These are phyloP conservation scores for Emys orbicularis DNA, from an alignment of 2,797 vertebrate genomes.

Conservation along the genomic window DNA sequence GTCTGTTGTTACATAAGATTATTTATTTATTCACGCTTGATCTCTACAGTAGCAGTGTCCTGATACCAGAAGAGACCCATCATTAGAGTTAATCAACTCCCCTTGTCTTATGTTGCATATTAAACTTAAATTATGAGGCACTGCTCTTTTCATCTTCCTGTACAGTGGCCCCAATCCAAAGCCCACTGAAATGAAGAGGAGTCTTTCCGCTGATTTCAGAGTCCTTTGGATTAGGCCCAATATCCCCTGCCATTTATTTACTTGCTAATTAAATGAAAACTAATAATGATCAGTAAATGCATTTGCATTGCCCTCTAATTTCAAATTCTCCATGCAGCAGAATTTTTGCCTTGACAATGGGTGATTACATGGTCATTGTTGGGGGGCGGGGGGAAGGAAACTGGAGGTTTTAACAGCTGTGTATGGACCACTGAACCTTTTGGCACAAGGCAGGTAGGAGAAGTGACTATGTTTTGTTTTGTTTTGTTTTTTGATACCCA, in stretches of 20 bases:
- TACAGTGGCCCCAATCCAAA: not conserved
- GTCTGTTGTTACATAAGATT: not conserved
- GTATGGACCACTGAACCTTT: not conserved
- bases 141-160: not conserved
- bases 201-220: not conserved
- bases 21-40: not conserved
- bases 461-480: not conserved
- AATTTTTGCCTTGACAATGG: not conserved
- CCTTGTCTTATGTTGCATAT: not conserved
- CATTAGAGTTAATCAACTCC: conserved; percentile 25
- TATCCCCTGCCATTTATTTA: not conserved
- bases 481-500: not conserved
- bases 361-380: not conserved
- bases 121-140: not conserved
- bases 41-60: not conserved
- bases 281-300: not conserved
- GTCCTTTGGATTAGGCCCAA: not conserved
- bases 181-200: not conserved
- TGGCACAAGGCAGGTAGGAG: too few species aligned
- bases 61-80: conserved; percentile 15
- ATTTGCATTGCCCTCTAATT: not conserved
- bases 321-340: not conserved
- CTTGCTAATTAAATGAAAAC: conserved; percentile 41
- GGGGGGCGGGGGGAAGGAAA: rapidly evolving
- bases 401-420: not conserved